Evolutionary conservation across 2,113 vertebrate genomes (phyloP).

Genomic region (Pampusana beccarii): DNA sequence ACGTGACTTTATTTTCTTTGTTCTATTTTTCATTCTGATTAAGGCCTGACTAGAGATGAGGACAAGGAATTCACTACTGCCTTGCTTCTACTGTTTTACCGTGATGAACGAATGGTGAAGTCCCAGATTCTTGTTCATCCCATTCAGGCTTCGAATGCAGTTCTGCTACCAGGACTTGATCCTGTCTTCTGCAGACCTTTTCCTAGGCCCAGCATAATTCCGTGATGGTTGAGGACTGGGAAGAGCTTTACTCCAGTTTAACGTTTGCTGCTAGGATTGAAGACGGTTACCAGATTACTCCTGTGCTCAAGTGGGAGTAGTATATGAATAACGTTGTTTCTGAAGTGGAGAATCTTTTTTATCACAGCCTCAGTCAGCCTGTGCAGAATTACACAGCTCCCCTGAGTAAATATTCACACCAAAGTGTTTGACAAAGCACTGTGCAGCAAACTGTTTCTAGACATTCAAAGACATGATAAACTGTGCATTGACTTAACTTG

Average conservation of each 20-base stretch:
- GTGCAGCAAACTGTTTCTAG: not conserved
- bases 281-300: not conserved
- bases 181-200: not conserved
- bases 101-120: not conserved
- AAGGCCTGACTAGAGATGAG: not conserved
- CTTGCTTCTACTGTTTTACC: not conserved
- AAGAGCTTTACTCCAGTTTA: not conserved
- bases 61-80: not conserved
- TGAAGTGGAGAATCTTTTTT: accelerated
- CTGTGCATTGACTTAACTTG: not conserved
- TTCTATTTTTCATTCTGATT: not conserved
- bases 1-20: not conserved
- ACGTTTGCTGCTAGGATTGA: not conserved
- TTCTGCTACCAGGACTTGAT: not conserved
- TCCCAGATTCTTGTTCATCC: not conserved
- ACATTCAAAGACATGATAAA: not conserved
- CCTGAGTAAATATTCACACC: not conserved
- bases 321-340: not conserved
- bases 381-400: not conserved
- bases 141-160: not conserved
- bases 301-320: not conserved
- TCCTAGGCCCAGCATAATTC: not conserved
- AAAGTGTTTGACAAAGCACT: not conserved
- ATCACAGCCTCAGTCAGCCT: no score
- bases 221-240: not conserved